These are phyloP conservation scores for Villa cingulata DNA, from an alignment of 2,888 invertebrate genomes.

Conservation along the genomic window DNA sequence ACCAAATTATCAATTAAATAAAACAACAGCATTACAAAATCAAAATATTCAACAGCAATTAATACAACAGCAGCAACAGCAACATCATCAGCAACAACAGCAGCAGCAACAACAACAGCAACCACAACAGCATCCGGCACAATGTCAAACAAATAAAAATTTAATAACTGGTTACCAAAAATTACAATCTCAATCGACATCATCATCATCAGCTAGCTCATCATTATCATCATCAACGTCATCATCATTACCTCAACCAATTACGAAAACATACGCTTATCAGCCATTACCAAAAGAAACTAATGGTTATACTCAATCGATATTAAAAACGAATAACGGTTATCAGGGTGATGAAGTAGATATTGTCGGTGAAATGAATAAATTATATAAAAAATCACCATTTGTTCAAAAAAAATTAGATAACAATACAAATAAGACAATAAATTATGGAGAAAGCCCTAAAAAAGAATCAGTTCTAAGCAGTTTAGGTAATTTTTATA, in stretches of 20 bases:
- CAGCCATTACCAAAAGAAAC: conserved; percentile 10
- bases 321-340: conserved; percentile 9
- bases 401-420: conserved; percentile 29
- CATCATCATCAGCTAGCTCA: conserved; percentile 3
- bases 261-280: conserved; percentile 9
- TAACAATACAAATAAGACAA: conserved; percentile 10
- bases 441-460: conserved; percentile 24
- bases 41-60: conserved; percentile 1
- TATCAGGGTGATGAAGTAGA: conserved; percentile 18
- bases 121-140: conserved; percentile 2
- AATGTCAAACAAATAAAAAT: background rate
- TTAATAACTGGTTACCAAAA: conserved; percentile 5
- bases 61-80: conserved; percentile 5
- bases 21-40: conserved; percentile 3
- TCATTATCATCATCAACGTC: conserved; percentile 2
- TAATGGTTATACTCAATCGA: conserved; percentile 11
- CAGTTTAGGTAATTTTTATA: conserved; percentile 27
- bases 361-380: conserved; percentile 24
- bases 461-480: conserved; percentile 33
- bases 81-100: conserved; percentile 3
- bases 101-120: conserved; percentile 3
- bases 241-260: conserved; percentile 13
- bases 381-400: conserved; percentile 33
- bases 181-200: background rate
- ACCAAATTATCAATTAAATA: conserved; percentile 27